These are phyloP conservation scores for Drosophila serrata DNA, from an alignment of 1,140 invertebrate genomes.

Conservation along the genomic window DNA sequence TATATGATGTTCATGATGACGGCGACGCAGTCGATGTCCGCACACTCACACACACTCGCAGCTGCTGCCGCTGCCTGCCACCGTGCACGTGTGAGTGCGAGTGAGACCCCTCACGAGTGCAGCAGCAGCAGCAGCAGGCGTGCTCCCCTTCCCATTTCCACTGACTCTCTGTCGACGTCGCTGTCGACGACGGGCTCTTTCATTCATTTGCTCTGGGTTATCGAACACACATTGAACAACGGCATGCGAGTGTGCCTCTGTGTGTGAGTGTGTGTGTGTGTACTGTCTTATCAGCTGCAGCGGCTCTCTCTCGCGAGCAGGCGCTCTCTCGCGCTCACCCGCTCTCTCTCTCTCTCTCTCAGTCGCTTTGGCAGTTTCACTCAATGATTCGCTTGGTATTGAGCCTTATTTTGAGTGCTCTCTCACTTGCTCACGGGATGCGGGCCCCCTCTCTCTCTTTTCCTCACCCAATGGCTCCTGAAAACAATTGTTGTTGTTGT, in stretches of 20 bases:
- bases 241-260: conserved; percentile 17
- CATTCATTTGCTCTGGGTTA: conserved; percentile 80
- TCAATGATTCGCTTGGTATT: conserved; percentile 76
- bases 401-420: conserved; percentile 68
- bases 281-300: conserved; percentile 75
- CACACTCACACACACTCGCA: conserved; percentile 60
- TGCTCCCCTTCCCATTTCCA: conserved; percentile 23
- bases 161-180: conserved; percentile 14
- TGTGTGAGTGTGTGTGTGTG: conserved; percentile 52
- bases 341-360: conserved; percentile 28
- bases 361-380: conserved; percentile 51
- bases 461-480: neutral
- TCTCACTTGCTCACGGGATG: conserved; percentile 2
- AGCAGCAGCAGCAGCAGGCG: conserved; percentile 32
- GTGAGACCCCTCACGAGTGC: conserved; percentile 55
- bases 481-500: conserved; percentile 45
- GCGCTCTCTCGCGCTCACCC: conserved; percentile 30
- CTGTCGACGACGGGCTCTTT: conserved; percentile 48
- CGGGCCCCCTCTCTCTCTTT: conserved; percentile 1
- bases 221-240: conserved; percentile 81
- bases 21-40: conserved; percentile 81
- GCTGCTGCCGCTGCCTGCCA: neutral
- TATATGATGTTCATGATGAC: conserved; percentile 84
- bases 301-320: conserved; percentile 46
- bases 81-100: conserved; percentile 22